Percentiles rank a stretch among this genome's conserved stretches.
Evolutionary conservation across 2,888 invertebrate genomes (phyloP).

Genomic region (Idaea aversata): DNA sequence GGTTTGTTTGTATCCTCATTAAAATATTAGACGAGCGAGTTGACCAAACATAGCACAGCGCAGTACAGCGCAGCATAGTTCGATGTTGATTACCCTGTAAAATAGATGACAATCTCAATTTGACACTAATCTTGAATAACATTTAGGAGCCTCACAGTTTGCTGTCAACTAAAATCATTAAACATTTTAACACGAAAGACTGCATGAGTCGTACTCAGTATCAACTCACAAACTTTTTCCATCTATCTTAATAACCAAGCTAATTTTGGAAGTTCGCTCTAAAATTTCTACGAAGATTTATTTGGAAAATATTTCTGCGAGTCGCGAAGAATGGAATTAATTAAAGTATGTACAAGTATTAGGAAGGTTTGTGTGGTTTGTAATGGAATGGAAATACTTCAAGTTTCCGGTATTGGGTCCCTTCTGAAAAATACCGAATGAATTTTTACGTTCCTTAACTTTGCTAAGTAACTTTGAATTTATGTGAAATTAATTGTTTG

Average conservation of each 20-base stretch:
- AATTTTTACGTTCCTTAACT: background rate
- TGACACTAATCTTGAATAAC: too few species aligned
- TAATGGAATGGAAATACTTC: constrained; percentile 3
- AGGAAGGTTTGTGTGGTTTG: background rate
- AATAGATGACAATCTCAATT: too few species aligned
- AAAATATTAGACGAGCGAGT: too few species aligned
- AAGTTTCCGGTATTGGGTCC: background rate
- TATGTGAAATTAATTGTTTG: background rate
- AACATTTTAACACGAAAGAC: background rate
- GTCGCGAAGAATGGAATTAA: background rate
- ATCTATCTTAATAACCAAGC: constrained; percentile 1
- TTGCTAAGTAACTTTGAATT: background rate
- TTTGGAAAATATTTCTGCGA: background rate
- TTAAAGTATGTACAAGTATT: background rate
- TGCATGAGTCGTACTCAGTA: background rate
- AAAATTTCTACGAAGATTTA: background rate
- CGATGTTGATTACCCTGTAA: too few species aligned
- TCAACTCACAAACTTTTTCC: constrained; percentile 1
- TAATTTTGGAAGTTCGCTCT: background rate
- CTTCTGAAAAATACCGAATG: background rate
- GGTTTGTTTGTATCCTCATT: too few species aligned
- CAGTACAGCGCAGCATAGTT: too few species aligned
- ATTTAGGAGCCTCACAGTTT: background rate
- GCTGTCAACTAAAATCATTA: background rate
- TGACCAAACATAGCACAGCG: too few species aligned